Evolutionary conservation across 2,888 invertebrate genomes (phyloP), one percentile per base, ranked within the genome.

Genomic region (Yponomeuta evonymella): DNA sequence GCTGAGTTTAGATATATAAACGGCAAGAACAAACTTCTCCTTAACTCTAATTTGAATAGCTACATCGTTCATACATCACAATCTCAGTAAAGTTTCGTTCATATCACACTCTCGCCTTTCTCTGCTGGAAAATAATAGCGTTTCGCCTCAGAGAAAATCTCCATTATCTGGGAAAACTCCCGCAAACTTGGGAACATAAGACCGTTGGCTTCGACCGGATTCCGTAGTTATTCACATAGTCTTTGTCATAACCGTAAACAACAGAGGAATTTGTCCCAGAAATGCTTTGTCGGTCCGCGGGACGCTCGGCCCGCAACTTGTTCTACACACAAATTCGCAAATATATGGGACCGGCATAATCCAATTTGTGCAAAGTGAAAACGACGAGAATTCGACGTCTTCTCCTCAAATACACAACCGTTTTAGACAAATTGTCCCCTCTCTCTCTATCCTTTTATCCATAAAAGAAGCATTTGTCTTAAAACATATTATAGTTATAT

Each of bases 281-380:
- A 84, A 85, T 84, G 83, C 85, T 84, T 89, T 87, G 85, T 89
- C 86, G 82, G 83, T 79, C 80, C 81, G 80, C 76, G 74, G 43
- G 64, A 76, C 76, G 76, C 77, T 23, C 79, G 80, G 81, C 78
- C 81, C 84, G 78, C 83, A 84, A 88, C 84, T 89, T 88, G 83
- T 83, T 86, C 85, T 82, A 88, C 85, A 87, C 86, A 88, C 87
- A 87, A 88, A 89, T 87, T 88, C 83, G 71, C 79, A 86, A 86
- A 89, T 90, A 88, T 89, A 89, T 89, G 83, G 83, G 80, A 79
- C 85, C 83, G 85, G 84, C 88, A 87, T 88, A 85, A 86, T 89
- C 88, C 89, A 89, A 90, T 91, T 90, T 88, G 81, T 84, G 84
- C 83, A 88, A 89, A 90, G 89, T 90, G 86, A 85, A 81, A 83